Evolutionary conservation across 2,113 vertebrate species (phyloP).

Genomic region (Prochilodus magdalenae): DNA sequence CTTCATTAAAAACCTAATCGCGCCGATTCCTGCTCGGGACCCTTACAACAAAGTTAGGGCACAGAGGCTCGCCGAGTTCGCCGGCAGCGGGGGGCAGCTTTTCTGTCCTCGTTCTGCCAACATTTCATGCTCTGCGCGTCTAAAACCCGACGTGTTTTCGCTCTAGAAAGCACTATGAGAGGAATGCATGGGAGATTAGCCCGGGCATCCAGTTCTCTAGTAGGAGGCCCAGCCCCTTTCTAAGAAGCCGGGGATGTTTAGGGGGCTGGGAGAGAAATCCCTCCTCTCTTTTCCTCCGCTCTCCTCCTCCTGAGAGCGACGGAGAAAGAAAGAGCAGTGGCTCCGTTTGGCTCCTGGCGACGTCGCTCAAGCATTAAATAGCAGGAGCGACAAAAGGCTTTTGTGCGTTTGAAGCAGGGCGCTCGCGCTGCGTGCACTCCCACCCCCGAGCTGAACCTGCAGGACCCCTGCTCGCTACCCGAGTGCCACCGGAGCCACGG

Average conservation of each 20-base stretch:
- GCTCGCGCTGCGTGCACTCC: conserved; percentile 8
- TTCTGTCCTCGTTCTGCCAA: neutral
- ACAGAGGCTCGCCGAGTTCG: neutral
- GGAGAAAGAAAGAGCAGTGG: conserved; percentile 3
- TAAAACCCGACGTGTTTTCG: conserved; percentile 37
- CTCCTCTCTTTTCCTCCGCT: conserved; percentile 17
- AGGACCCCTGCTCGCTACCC: neutral
- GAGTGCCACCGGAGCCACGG: neutral
- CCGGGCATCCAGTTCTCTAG: conserved; percentile 37
- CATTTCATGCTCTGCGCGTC: conserved; percentile 18
- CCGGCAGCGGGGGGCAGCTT: neutral
- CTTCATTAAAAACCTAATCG: conserved; percentile 22
- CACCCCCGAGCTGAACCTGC: neutral
- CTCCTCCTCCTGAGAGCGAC: conserved; percentile 47
- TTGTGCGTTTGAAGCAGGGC: conserved; percentile 52
- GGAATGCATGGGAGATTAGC: conserved; percentile 51
- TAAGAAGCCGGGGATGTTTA: conserved; percentile 47
- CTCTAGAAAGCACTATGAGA: conserved; percentile 42
- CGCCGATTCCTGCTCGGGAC: neutral
- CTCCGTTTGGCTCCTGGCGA: conserved; percentile 56
- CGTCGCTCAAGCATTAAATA: conserved; percentile 56
- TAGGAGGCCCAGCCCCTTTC: conserved; percentile 40
- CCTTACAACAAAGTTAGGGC: neutral
- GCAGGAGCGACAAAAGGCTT: conserved; percentile 61
- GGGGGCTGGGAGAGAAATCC: conserved; percentile 51